Evolutionary conservation across 2,888 invertebrate species (phyloP), one percentile per base, ranked within the genome.

Genomic region (Nasonovia ribisnigri): DNA sequence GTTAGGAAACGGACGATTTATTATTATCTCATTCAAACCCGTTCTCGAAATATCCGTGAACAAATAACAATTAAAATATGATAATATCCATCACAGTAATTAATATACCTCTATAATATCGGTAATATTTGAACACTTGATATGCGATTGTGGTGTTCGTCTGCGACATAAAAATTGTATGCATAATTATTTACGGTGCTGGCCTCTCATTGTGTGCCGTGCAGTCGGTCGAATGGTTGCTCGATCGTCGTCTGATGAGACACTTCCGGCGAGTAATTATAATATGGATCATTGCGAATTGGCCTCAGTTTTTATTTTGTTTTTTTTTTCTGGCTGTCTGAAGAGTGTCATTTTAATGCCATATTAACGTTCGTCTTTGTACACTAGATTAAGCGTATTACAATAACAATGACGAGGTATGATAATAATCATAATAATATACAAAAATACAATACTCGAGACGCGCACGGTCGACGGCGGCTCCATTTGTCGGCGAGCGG

Each of bases 231-330:
- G 29, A 90, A 36, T 26, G 90, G 43, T n/a, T 8, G 48, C 29
- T 13, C 42, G 57, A 54, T 54, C 29, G 91, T 20, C 51, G 91
- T 60, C 86, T 87, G 92, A 92, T 87, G 60, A 92, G 87, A 60
- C 86, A 60, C 87, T 60, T 92, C 92, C 92, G 92, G 92, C 48
- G 91, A 46, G 24, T 48, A 91, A 91, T 91, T 91, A 43, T n/a
- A 26, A 57, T 57, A 57, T 8, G 42, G 84, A 77, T 77, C 36
- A 42, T 91, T 54, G 91, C 84, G 42, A 54, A 91, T 60, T 91
- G 36, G 20, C 16, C 20, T 57, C 51, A 4, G 43, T 43, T 11
- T 10, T n/a, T 48, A 46, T 48, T n/a, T 51, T n/a, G n/a, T 48
- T 90, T 46, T 90, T 67, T 67, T 60, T 87, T 24, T 36, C 6